Conservation (phyloP, 2,888 invertebrate species). For the Cosmorhoe ocellata region DNA sequence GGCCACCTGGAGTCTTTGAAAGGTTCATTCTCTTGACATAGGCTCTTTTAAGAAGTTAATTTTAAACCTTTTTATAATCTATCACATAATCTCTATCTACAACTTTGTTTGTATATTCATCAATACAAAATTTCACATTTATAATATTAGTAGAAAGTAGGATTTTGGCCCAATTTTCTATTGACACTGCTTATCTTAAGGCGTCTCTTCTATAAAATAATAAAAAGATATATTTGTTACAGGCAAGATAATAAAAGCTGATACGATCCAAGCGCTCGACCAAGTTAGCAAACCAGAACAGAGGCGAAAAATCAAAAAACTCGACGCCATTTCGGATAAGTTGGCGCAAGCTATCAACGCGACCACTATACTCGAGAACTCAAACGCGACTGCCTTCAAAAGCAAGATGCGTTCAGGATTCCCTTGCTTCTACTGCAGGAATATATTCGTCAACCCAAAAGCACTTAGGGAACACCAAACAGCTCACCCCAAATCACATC, state of each 20-base stretch:
- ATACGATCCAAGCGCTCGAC: constrained; percentile 30
- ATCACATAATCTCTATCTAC: too few species aligned
- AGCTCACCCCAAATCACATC: constrained; percentile 26
- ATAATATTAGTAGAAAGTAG: too few species aligned
- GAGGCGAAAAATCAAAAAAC: background rate
- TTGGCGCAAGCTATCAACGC: constrained; percentile 41
- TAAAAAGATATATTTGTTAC: constrained; percentile 19
- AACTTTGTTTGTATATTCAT: too few species aligned
- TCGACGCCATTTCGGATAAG: constrained; percentile 33
- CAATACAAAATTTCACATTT: too few species aligned
- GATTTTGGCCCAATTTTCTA: too few species aligned
- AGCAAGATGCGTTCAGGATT: constrained; percentile 43
- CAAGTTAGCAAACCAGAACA: constrained; percentile 8
- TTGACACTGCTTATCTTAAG: too few species aligned
- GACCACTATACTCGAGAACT: constrained; percentile 40
- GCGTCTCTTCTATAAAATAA: too few species aligned
- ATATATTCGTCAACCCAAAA: constrained; percentile 36
- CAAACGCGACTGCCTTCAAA: constrained; percentile 47
- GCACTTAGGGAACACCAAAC: constrained; percentile 34
- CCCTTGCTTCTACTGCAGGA: constrained; percentile 47
- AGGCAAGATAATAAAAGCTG: constrained; percentile 39
- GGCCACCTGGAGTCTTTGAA: constrained; percentile 33
- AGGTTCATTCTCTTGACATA: constrained; percentile 22
- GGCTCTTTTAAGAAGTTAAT: too few species aligned
- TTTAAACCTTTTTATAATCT: too few species aligned